phyloP scores from a whole-genome alignment of 1,140 invertebrate genomes.

The Temnothorax longispinosus region DNA sequence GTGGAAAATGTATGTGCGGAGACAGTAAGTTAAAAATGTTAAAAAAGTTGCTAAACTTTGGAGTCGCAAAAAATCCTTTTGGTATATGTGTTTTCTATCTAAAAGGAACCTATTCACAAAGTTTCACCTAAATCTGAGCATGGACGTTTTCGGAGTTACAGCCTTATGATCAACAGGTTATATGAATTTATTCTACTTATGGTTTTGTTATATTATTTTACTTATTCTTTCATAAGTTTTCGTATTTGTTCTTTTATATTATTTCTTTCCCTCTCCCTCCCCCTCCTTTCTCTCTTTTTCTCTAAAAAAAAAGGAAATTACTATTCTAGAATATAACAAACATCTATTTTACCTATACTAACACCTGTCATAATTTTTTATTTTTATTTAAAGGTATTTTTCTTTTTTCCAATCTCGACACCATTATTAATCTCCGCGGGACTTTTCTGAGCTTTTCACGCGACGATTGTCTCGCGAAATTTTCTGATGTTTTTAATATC shows the following conservation, averaged over 20 bases:
- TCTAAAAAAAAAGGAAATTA: slow-evolving; percentile 6
- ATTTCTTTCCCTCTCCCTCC: not conserved
- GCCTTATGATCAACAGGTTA: not conserved
- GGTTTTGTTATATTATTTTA: not conserved
- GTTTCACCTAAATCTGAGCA: too few species aligned
- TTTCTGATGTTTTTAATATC: slow-evolving; percentile 31
- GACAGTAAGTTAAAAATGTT: too few species aligned
- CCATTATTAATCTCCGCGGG: slow-evolving; percentile 18
- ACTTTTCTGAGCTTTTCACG: not conserved
- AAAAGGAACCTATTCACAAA: too few species aligned
- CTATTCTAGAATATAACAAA: not conserved
- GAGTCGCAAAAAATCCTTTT: too few species aligned
- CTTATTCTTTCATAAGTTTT: not conserved
- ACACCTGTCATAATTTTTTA: not conserved
- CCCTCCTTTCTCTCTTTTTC: not conserved
- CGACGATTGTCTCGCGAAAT: slow-evolving; percentile 23
- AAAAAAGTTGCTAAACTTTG: too few species aligned
- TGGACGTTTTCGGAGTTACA: too few species aligned
- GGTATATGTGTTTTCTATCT: too few species aligned
- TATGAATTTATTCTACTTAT: not conserved
- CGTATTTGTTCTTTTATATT: not conserved
- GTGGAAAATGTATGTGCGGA: too few species aligned
- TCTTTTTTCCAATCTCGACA: not conserved
- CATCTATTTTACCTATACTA: not conserved
- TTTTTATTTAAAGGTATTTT: slow-evolving; percentile 18